These are phyloP conservation scores for Psilopogon haemacephalus DNA, from an alignment of 2,113 vertebrate species.

Conservation along the genomic window DNA sequence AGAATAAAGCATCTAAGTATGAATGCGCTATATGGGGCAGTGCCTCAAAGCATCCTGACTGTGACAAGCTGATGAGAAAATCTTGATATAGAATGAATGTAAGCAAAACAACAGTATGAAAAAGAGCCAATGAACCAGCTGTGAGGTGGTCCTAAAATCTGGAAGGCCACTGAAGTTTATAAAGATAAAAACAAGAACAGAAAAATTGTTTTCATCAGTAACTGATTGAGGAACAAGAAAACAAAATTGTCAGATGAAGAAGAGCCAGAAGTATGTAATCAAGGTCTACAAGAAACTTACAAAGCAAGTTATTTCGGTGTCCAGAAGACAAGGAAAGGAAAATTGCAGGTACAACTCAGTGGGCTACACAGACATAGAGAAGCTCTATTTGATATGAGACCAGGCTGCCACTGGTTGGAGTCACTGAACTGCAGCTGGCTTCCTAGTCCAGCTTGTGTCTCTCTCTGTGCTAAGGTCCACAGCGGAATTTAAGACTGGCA, in stretches of 20 bases:
- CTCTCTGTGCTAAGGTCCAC: neutral
- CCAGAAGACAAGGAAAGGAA: neutral
- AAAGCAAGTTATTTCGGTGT: neutral
- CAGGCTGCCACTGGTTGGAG: neutral
- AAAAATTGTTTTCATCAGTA: neutral
- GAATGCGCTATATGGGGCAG: neutral
- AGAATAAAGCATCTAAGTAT: neutral
- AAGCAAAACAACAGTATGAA: neutral
- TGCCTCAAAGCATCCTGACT: neutral
- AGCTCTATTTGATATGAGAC: neutral
- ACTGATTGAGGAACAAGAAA: neutral
- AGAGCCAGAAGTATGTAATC: neutral
- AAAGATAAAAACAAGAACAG: neutral
- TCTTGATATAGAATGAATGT: neutral
- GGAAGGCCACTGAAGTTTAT: neutral
- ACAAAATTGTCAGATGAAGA: neutral
- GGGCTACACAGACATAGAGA: neutral
- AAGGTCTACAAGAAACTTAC: neutral
- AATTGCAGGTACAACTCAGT: neutral
- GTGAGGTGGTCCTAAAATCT: neutral
- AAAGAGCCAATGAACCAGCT: neutral
- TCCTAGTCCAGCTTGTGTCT: neutral
- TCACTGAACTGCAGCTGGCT: neutral
- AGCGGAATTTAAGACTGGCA: neutral
- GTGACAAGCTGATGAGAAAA: constrained; percentile 24